These are phyloP conservation scores for Calameuta idolon DNA, from an alignment of 2,888 invertebrate species.

Conservation along the genomic window DNA sequence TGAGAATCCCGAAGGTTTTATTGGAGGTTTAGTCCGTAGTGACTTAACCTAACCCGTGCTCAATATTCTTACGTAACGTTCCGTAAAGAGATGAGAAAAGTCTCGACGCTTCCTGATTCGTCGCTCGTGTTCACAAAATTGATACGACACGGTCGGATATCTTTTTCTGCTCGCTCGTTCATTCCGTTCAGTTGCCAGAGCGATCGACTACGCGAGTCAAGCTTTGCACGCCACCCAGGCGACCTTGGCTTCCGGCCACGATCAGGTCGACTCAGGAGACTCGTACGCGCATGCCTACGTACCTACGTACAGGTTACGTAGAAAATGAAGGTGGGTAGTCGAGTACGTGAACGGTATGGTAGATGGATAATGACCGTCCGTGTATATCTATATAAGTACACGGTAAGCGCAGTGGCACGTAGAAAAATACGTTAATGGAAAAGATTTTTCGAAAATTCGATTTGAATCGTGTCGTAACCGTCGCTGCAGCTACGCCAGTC, in stretches of 20 bases:
- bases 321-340: not conserved
- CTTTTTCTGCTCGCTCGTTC: not conserved
- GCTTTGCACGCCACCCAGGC: not conserved
- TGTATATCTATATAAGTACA: not conserved
- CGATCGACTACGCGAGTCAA: not conserved
- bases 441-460: not conserved
- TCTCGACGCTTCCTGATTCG: not conserved
- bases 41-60: not conserved
- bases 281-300: slow-evolving; percentile 2
- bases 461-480: not conserved
- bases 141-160: not conserved
- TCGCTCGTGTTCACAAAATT: not conserved
- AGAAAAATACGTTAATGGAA: not conserved
- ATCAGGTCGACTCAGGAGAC: slow-evolving; percentile 1
- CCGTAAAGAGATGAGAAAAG: not conserved
- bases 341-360: not conserved
- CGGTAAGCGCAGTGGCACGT: not conserved
- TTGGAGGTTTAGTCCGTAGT: not conserved
- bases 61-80: not conserved
- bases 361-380: not conserved
- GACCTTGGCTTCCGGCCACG: slow-evolving; percentile 9
- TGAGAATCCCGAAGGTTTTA: not conserved
- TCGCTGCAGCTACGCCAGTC: not conserved
- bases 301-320: not conserved
- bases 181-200: not conserved